A percentile compares a stretch with the other conserved stretches of the same genome.
phyloP scores from a whole-genome alignment of 2,888 invertebrate genomes.

The Drosophila anomelani region DNA sequence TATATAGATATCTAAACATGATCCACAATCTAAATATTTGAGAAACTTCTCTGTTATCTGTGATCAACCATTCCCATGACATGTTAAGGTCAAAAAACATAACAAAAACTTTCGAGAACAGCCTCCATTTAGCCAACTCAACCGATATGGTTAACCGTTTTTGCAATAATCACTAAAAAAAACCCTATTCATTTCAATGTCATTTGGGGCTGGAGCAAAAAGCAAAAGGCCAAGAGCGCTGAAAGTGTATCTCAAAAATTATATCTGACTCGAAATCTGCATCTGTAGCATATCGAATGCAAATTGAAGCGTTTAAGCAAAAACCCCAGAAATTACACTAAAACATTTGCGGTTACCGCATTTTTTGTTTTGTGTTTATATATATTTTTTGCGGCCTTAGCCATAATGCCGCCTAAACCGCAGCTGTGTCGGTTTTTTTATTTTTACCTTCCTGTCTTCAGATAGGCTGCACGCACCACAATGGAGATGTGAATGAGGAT shows the following conservation, averaged over 20 bases:
- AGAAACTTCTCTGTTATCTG: background rate
- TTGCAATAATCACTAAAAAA: constrained; percentile 19
- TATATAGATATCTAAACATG: background rate
- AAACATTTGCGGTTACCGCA: constrained; percentile 66
- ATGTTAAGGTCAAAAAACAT: background rate
- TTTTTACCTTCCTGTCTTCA: constrained; percentile 22
- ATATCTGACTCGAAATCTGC: constrained; percentile 21
- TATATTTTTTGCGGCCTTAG: constrained; percentile 36
- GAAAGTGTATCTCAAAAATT: constrained; percentile 48
- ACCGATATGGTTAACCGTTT: constrained; percentile 36
- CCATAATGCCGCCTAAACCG: constrained; percentile 55
- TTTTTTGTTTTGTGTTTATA: constrained; percentile 24
- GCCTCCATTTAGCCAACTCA: constrained; percentile 36
- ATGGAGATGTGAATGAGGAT: constrained; percentile 49
- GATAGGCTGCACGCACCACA: constrained; percentile 63
- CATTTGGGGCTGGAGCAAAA: constrained; percentile 53
- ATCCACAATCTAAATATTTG: background rate
- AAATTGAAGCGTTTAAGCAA: constrained; percentile 44
- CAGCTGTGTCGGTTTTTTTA: constrained; percentile 51
- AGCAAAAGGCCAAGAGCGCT: constrained; percentile 38
- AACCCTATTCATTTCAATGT: constrained; percentile 60
- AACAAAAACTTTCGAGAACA: constrained; percentile 23
- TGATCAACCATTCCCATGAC: constrained; percentile 2
- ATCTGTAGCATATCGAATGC: constrained; percentile 42
- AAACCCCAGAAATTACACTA: constrained; percentile 47